phyloP scores from a whole-genome alignment of 2,797 vertebrate species.

The Leucoraja ocellata region DNA sequence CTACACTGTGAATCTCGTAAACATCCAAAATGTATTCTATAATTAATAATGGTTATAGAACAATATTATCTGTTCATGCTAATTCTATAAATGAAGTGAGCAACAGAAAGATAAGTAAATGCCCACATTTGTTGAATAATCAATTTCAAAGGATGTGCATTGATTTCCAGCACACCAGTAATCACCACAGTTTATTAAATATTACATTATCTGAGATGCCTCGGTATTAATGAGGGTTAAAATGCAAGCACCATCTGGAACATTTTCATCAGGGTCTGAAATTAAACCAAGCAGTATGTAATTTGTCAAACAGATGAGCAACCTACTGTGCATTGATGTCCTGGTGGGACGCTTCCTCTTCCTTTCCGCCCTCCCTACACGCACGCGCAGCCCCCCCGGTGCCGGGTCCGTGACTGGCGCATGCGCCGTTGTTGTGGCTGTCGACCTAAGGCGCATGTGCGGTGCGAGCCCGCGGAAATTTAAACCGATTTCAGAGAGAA shows the following conservation, averaged over 20 bases:
- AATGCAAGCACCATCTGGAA: neutral
- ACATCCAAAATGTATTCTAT: no score
- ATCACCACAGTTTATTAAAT: neutral
- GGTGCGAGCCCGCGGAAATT: neutral
- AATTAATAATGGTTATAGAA: no score
- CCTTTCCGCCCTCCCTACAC: no score
- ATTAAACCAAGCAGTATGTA: neutral
- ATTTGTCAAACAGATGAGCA: no score
- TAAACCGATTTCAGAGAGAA: neutral
- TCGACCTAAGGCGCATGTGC: neutral
- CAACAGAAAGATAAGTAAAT: neutral
- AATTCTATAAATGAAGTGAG: no score
- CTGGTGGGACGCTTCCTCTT: no score
- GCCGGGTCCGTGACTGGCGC: neutral
- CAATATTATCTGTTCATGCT: no score
- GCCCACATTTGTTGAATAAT: neutral
- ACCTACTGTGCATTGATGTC: no score
- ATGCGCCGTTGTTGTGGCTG: neutral
- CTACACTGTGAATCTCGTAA: no score
- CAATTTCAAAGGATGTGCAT: neutral
- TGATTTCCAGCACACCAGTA: neutral
- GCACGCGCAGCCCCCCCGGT: neutral
- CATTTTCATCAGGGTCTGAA: neutral
- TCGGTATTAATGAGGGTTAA: neutral
- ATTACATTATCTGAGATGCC: neutral